Base-by-base conservation (phyloP, 1,140 invertebrate species). In the Drosophila carrolli region DNA sequence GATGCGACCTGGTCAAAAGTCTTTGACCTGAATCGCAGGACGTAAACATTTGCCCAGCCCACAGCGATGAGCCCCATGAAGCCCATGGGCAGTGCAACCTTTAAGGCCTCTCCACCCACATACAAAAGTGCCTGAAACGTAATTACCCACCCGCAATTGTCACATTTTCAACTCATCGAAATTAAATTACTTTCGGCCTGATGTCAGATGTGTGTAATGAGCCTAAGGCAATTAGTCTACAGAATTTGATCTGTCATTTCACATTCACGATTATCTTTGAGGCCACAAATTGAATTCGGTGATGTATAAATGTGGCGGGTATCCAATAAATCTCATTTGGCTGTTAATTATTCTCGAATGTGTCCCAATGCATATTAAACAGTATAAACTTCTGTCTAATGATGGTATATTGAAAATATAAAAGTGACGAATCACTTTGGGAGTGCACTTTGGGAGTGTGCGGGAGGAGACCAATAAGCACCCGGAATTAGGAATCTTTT, bases 181-280 rank as follows among this genome's bases (percentile, higher is more conserved):
- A 73, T 70, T 5, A 73, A 73, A 58, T 73, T 70, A 70, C 46
- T 63, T 37, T 61, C 19, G 16, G 8, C 19, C 37, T 41, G 41
- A 41, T 57, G 68, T 37, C 16, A 2, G 35, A 9, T 27, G 16
- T 35, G 37, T 32, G 29, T 8, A 8, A 32, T 8, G 44, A 16
- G 29, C 9, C 9, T 32, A 32, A 32, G 7, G 8, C 23, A 71
- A 73, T 73, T 70, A 71, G 66, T 5, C 19, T 46, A 32, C 54
- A 41, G 58, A 50, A 71, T 71, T 73, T 60, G 55, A 71, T 71
- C 41, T 71, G 47, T 48, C 66, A 73, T 54, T 73, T 47, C 14
- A 38, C 56, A 71, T 71, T 71, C 27, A 48, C 27, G 40, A 73
- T 71, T 68, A 68, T 67, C 54, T 68, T 29, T 43, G 40, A 44